Evolutionary conservation across 2,888 invertebrate genomes (phyloP).

Genomic region (Brenthis ino): DNA sequence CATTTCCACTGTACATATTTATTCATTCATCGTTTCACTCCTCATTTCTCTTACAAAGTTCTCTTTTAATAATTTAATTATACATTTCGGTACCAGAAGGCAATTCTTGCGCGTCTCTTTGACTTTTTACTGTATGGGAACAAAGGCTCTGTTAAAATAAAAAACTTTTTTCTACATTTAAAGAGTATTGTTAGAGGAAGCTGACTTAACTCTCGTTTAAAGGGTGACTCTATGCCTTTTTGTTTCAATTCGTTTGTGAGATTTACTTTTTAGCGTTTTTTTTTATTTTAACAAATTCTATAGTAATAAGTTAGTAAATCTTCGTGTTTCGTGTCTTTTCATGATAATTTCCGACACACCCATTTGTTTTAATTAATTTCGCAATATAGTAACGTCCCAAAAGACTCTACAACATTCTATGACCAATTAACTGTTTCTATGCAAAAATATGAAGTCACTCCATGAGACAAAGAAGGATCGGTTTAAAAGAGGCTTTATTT

Average conservation of each 20-base stretch:
- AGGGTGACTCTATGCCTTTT: constrained; percentile 14
- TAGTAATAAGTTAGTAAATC: no score
- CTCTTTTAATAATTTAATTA: constrained; percentile 20
- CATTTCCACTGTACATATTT: constrained; percentile 7
- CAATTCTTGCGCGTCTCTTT: constrained; percentile 19
- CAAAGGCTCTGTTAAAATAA: constrained; percentile 18
- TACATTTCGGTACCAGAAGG: constrained; percentile 17
- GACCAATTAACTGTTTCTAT: no score
- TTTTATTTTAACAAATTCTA: not conserved
- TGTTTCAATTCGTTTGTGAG: constrained; percentile 14
- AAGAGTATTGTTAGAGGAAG: constrained; percentile 18
- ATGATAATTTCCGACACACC: no score
- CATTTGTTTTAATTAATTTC: no score
- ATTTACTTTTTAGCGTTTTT: not conserved
- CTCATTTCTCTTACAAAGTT: not conserved
- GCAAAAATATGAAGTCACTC: no score
- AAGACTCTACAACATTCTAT: no score
- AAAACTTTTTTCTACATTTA: constrained; percentile 18
- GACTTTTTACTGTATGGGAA: constrained; percentile 16
- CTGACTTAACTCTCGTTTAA: constrained; percentile 18
- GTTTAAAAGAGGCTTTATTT: no score
- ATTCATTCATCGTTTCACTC: constrained; percentile 5
- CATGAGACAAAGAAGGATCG: no score
- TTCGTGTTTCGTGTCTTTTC: no score
- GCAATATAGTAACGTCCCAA: no score